phyloP scores from a whole-genome alignment of 2,797 vertebrate genomes.

The Carduelis carduelis region DNA sequence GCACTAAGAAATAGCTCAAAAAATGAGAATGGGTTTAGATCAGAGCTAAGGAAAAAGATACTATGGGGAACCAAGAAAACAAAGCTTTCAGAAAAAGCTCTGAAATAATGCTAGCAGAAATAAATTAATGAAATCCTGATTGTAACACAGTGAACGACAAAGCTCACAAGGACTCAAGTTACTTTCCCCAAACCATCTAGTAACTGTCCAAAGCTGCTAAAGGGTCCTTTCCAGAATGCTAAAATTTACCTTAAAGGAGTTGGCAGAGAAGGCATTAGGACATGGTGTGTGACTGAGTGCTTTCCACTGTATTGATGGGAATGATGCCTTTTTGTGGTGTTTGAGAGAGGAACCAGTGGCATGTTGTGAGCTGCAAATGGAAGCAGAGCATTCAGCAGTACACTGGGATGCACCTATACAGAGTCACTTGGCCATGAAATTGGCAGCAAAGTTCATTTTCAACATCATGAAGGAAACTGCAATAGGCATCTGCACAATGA shows the following conservation, averaged over 20 bases:
- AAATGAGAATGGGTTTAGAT: neutral
- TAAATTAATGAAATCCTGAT: neutral
- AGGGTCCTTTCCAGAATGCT: neutral
- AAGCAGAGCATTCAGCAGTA: neutral
- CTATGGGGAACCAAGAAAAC: neutral
- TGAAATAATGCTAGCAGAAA: neutral
- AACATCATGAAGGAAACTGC: neutral
- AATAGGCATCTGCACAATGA: neutral
- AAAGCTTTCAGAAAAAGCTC: neutral
- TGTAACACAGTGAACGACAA: neutral
- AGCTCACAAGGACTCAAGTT: neutral
- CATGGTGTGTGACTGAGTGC: neutral
- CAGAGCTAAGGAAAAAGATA: neutral
- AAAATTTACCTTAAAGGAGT: neutral
- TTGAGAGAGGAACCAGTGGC: neutral
- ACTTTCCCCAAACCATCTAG: neutral
- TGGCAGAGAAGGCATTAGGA: neutral
- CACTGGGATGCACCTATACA: neutral
- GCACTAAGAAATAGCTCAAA: conserved; percentile 32
- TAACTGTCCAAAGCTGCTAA: neutral
- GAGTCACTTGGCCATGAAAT: neutral
- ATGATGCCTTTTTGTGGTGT: neutral
- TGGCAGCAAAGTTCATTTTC: neutral
- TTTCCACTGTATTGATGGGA: neutral
- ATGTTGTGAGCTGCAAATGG: neutral